A percentile compares a stretch with the other conserved stretches of the same genome.
Conservation (phyloP, 2,888 invertebrate species). For the Cataglyphis rosenhaueri region DNA sequence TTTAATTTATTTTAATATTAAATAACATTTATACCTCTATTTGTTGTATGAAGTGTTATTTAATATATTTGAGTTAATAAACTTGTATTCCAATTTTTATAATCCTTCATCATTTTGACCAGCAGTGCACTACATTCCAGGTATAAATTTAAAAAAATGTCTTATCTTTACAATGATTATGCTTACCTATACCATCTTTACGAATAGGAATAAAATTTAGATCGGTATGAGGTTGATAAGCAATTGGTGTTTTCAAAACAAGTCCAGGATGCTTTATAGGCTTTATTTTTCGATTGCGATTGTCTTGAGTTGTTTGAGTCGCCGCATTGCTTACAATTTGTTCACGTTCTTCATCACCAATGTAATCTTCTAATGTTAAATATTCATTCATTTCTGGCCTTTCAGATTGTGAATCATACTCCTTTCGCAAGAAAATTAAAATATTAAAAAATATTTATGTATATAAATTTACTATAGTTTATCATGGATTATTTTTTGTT, state of each 20-base stretch:
- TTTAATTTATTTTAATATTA: constrained; percentile 5
- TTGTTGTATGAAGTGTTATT: constrained; percentile 25
- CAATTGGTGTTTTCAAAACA: constrained; percentile 91
- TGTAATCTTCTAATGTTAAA: constrained; percentile 85
- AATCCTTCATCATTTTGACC: not conserved
- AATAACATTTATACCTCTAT: not conserved
- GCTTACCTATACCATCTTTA: constrained; percentile 95
- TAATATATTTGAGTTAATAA: constrained; percentile 26
- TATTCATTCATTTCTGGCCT: constrained; percentile 84
- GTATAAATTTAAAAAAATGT: constrained; percentile 36
- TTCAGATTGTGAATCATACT: constrained; percentile 79
- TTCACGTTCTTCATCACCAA: constrained; percentile 86
- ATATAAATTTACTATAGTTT: not conserved
- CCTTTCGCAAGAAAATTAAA: constrained; percentile 68
- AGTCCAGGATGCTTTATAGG: constrained; percentile 91
- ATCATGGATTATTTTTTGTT: not conserved
- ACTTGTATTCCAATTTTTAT: constrained; percentile 39
- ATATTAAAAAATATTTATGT: not conserved
- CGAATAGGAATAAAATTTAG: constrained; percentile 94
- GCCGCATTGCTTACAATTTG: constrained; percentile 86
- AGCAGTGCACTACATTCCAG: not conserved
- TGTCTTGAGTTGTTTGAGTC: constrained; percentile 87
- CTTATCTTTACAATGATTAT: constrained; percentile 43
- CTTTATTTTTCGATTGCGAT: constrained; percentile 89
- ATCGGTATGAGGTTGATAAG: constrained; percentile 92